phyloP scores from a whole-genome alignment of 2,113 vertebrate genomes.

The Megatriorchis doriae region DNA sequence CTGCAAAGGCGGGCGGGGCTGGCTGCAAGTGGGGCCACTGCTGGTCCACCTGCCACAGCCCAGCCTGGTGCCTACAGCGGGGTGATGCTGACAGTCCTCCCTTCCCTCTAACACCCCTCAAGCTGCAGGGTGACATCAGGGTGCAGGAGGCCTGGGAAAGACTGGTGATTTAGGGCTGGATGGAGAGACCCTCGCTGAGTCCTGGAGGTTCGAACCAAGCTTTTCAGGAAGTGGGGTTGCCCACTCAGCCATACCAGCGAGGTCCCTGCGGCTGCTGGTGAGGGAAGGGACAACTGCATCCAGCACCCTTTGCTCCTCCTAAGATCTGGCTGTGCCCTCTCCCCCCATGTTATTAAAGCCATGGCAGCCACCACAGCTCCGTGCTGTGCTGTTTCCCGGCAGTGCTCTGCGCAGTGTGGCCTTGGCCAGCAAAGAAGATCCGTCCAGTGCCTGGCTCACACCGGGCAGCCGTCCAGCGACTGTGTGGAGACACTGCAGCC shows the following conservation, averaged over 20 bases:
- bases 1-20: background rate
- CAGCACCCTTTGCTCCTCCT: background rate
- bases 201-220: background rate
- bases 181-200: background rate
- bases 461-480: slow-evolving; percentile 81
- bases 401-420: slow-evolving; percentile 93
- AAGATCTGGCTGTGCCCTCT: background rate
- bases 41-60: background rate
- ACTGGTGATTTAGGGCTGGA: background rate
- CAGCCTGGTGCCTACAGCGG: accelerated
- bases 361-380: background rate
- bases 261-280: background rate
- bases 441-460: slow-evolving; percentile 88
- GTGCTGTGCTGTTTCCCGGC: background rate
- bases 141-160: background rate
- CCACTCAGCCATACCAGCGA: accelerated
- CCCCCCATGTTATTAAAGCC: accelerated
- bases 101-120: accelerated
- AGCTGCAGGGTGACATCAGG: background rate
- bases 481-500: slow-evolving; percentile 87
- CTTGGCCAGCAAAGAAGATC: slow-evolving; percentile 89
- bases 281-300: background rate
- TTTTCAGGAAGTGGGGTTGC: accelerated
- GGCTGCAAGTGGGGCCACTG: accelerated
- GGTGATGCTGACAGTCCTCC: too few relatives aligned